phyloP scores from a whole-genome alignment of 2,797 vertebrate genomes.

The Gila robusta region DNA sequence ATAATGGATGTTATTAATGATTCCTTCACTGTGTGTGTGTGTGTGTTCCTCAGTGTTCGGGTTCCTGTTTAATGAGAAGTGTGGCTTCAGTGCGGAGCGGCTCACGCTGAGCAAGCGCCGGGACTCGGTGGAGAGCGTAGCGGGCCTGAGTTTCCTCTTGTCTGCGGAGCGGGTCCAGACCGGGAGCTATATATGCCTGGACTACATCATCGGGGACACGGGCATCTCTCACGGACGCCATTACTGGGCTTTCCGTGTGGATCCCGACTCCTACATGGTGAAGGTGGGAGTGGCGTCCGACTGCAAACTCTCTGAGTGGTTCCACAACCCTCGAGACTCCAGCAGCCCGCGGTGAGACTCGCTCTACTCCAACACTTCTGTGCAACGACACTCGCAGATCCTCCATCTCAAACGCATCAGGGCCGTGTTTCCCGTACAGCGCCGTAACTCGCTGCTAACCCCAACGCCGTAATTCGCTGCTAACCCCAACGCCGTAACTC shows the following conservation, averaged over 20 bases:
- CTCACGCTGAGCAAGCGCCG: conserved; percentile 86
- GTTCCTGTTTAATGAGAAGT: conserved; percentile 96
- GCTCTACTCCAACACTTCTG: too few relatives aligned
- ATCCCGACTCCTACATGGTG: conserved; percentile 90
- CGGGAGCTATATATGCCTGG: conserved; percentile 89
- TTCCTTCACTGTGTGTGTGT: too few relatives aligned
- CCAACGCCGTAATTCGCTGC: too few relatives aligned
- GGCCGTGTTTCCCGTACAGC: too few relatives aligned
- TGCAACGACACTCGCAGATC: too few relatives aligned
- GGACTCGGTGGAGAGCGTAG: conserved; percentile 91
- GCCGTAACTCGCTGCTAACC: too few relatives aligned
- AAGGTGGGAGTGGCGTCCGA: conserved; percentile 95
- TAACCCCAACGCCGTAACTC: too few relatives aligned
- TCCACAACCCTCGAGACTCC: conserved; percentile 89
- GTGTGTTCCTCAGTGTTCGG: conserved; percentile 82
- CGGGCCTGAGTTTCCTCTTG: conserved; percentile 88
- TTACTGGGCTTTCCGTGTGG: conserved; percentile 95
- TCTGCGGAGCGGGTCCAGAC: conserved; percentile 90
- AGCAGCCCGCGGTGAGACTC: conserved; percentile 89
- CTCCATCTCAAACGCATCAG: too few relatives aligned
- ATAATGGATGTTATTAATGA: too few relatives aligned
- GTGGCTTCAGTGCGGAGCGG: conserved; percentile 91
- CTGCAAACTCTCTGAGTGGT: conserved; percentile 92
- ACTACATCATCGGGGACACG: conserved; percentile 93
- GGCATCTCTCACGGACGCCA: conserved; percentile 92